A percentile compares a stretch with the other conserved stretches of the same genome.
phyloP scores from a whole-genome alignment of 2,888 invertebrate genomes.

The Incurvaria masculella region DNA sequence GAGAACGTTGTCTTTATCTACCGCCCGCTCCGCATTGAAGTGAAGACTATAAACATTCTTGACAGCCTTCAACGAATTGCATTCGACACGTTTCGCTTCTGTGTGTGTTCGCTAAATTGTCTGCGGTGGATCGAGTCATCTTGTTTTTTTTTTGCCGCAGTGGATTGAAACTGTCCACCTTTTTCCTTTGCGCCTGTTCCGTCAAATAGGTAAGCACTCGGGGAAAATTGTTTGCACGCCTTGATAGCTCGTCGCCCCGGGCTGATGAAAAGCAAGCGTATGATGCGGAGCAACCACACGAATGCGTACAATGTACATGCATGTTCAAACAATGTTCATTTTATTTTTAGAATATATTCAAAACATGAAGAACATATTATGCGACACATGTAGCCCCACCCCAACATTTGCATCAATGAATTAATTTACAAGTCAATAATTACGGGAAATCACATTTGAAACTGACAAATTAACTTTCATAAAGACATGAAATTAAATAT shows the following conservation, averaged over 20 bases:
- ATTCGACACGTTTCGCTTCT: constrained; percentile 12
- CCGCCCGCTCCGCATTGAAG: constrained; percentile 10
- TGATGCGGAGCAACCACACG: no score
- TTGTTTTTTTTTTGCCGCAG: background rate
- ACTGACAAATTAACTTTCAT: no score
- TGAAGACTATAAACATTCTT: constrained; percentile 19
- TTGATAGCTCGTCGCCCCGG: background rate
- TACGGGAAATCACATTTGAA: no score
- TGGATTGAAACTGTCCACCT: background rate
- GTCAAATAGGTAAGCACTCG: background rate
- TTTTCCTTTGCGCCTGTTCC: background rate
- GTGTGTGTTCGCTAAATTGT: background rate
- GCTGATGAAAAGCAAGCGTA: no score
- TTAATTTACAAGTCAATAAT: no score
- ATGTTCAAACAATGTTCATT: no score
- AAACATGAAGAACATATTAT: no score
- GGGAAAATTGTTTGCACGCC: background rate
- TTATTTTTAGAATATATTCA: no score
- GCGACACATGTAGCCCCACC: no score
- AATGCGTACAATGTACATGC: no score
- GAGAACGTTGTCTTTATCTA: constrained; percentile 11
- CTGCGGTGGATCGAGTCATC: background rate
- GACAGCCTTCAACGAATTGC: constrained; percentile 17
- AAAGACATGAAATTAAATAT: no score
- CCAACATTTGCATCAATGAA: no score